These are phyloP conservation scores for Etheostoma perlongum DNA, from an alignment of 2,797 vertebrate species.

Conservation along the genomic window DNA sequence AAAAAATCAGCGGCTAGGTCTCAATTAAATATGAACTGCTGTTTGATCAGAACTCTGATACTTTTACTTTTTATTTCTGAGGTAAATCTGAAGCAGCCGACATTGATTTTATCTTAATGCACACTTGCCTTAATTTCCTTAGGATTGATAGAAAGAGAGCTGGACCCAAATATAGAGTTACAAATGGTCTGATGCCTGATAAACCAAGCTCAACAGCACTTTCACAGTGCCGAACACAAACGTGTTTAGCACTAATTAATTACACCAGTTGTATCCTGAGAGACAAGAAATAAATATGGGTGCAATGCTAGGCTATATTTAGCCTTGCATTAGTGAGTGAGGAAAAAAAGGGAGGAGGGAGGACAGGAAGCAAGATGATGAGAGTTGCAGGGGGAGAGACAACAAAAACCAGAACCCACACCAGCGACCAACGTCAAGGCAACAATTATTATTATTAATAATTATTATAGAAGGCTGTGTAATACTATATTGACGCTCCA, in stretches of 20 bases:
- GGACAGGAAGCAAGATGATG: slow-evolving; percentile 37
- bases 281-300: slow-evolving; percentile 41
- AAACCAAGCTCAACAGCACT: slow-evolving; percentile 35
- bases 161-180: slow-evolving; percentile 17
- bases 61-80: slow-evolving; percentile 21
- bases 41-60: slow-evolving; percentile 21
- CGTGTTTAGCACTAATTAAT: slow-evolving; percentile 63
- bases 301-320: slow-evolving; percentile 52
- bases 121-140: slow-evolving; percentile 37
- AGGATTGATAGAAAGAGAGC: slow-evolving; percentile 39
- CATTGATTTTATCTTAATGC: slow-evolving; percentile 38
- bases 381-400: slow-evolving; percentile 52
- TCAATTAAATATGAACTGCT: slow-evolving; percentile 34
- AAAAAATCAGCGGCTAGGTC: neutral
- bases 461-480: neutral
- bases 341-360: slow-evolving; percentile 39
- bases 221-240: slow-evolving; percentile 43
- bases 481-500: too few species aligned
- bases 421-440: slow-evolving; percentile 34
- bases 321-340: slow-evolving; percentile 51
- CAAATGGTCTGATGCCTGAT: slow-evolving; percentile 27
- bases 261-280: slow-evolving; percentile 51
- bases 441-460: too few species aligned
- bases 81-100: slow-evolving; percentile 26
- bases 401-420: slow-evolving; percentile 59